These are phyloP conservation scores for Tenthredo scrophulariae DNA, from an alignment of 2,888 invertebrate genomes.

Conservation along the genomic window DNA sequence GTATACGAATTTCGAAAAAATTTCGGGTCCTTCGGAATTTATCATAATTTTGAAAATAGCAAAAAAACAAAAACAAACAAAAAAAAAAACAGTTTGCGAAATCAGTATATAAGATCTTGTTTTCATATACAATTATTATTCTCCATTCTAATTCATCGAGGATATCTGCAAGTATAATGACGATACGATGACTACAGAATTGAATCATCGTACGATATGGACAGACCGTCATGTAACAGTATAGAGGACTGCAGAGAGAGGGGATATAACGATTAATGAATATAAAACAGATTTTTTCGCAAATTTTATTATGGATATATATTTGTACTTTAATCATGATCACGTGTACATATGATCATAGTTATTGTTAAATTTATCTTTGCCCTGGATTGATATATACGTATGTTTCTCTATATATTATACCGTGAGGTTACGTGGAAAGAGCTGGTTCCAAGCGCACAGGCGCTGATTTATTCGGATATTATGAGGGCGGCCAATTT, in stretches of 20 bases:
- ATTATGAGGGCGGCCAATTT: too few relatives aligned
- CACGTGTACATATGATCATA: not conserved
- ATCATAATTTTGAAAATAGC: too few relatives aligned
- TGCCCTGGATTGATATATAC: not conserved
- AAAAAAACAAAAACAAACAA: too few relatives aligned
- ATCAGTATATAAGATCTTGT: not conserved
- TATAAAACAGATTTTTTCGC: not conserved
- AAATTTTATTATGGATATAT: not conserved
- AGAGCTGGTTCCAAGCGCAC: too few relatives aligned
- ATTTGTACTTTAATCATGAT: not conserved
- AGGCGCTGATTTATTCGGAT: too few relatives aligned
- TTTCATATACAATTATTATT: not conserved
- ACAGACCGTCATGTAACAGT: not conserved
- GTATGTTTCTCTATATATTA: not conserved
- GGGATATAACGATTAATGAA: conserved; percentile 4
- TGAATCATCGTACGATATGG: conserved; percentile 30
- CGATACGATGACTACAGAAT: conserved; percentile 27
- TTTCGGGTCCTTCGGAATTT: not conserved
- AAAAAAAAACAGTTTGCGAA: too few relatives aligned
- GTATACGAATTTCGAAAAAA: not conserved
- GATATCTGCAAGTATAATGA: conserved; percentile 24
- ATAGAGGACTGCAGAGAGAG: not conserved
- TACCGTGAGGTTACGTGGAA: too few relatives aligned
- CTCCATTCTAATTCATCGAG: not conserved
- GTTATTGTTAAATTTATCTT: conserved; percentile 9